phyloP scores from a whole-genome alignment of 2,888 invertebrate genomes.

The Lithophane socia region DNA sequence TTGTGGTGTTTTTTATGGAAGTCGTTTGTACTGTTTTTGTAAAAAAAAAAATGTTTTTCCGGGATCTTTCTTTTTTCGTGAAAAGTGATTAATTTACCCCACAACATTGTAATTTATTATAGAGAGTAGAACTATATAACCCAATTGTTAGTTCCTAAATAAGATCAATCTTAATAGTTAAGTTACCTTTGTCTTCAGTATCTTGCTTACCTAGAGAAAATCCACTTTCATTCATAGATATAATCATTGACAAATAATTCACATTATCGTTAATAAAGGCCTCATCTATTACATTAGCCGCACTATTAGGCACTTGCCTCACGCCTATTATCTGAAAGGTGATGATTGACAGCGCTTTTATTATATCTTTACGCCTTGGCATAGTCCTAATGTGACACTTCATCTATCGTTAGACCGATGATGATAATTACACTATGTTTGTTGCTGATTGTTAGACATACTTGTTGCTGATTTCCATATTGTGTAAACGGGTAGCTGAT shows the following conservation, averaged over 20 bases:
- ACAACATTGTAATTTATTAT: not conserved
- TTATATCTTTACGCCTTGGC: slow-evolving; percentile 32
- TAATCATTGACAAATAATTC: slow-evolving; percentile 12
- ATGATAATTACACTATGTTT: slow-evolving; percentile 4
- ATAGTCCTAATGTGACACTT: slow-evolving; percentile 10
- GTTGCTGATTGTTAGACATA: too few species aligned
- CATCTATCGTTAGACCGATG: slow-evolving; percentile 25
- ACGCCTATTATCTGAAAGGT: slow-evolving; percentile 23
- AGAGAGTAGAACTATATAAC: too few species aligned
- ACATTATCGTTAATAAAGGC: slow-evolving; percentile 19
- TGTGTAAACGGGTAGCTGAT: not conserved
- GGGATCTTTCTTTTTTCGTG: not conserved
- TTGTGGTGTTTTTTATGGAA: too few species aligned
- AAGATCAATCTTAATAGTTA: too few species aligned
- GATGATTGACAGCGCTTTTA: slow-evolving; percentile 18
- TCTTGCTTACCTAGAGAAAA: not conserved
- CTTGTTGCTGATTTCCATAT: slow-evolving; percentile 16
- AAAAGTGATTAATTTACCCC: not conserved
- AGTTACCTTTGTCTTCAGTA: not conserved
- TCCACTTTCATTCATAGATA: not conserved
- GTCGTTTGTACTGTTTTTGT: too few species aligned
- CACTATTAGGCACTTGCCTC: not conserved
- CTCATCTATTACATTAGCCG: slow-evolving; percentile 25
- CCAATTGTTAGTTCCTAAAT: too few species aligned
- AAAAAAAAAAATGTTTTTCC: not conserved